Base-by-base conservation (phyloP, 2,797 vertebrate genomes). In the Aldrovandia affinis region DNA sequence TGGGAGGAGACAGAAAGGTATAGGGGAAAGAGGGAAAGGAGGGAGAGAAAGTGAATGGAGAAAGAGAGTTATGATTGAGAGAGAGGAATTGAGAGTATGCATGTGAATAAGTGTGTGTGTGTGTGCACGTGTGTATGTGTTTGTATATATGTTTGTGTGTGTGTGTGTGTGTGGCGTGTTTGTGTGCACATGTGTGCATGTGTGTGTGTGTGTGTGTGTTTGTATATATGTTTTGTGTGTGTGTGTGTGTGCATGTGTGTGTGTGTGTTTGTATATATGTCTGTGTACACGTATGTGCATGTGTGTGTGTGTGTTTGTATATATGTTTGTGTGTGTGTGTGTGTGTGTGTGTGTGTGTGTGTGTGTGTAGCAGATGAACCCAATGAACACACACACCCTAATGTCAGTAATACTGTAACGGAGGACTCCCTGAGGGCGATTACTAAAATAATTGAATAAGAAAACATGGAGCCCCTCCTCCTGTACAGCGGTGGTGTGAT, bases 381-480 rank as follows among this genome's bases (percentile, higher is more conserved):
- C 80, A 92, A 88, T n/a, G 88, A 88, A 84, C 93, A 87, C 93
- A 94, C 91, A n/a, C n/a, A 93, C 93, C 92, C 94, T 94, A 94
- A 94, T 93, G 91, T 94, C 90, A 90, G 91, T 92, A 93, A 93
- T 92, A 94, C 86, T 90, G 80, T 93, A 85, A 90, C 91, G 91
- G 91, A 87, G 89, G 88, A 88, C 86, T 80, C 90, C 92, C 93
- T 87, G 88, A 90, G 92, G 93, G 93, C 91, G 90, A 88, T 90
- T 89, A 89, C 89, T 91, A 92, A 93, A 95, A 95, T 93, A 93
- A 95, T 94, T 93, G 93, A 93, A 93, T 91, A 91, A 90, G 86
- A 90, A 85, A 78, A 85, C 57, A 78, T 83, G 82, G 88, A 80
- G 85, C 83, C 85, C 80, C 47, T 50, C 6, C 47, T 5, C 47